Conservation (phyloP, 2,888 invertebrate genomes). For the Hyppa rectilinea region DNA sequence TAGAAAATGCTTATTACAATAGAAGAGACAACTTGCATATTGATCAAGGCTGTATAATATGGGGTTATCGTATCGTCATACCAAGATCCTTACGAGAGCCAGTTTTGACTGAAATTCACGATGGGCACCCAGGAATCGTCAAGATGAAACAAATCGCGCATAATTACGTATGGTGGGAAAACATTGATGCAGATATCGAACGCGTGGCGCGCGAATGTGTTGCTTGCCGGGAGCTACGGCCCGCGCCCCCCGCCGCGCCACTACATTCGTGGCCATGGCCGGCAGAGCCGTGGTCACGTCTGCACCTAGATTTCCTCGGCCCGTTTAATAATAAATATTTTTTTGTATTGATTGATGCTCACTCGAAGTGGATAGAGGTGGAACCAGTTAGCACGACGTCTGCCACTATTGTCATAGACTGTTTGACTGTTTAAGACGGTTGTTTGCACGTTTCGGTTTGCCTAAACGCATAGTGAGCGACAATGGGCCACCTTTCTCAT, state of each 20-base stretch:
- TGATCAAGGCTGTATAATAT: constrained; percentile 38
- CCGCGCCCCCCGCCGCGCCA: constrained; percentile 44
- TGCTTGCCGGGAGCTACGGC: constrained; percentile 23
- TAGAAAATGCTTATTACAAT: constrained; percentile 2
- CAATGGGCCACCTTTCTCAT: too few relatives aligned
- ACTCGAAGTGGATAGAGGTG: constrained; percentile 4
- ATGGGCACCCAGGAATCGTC: constrained; percentile 54
- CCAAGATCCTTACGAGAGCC: constrained; percentile 34
- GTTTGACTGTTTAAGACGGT: background rate
- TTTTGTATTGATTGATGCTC: constrained; percentile 1
- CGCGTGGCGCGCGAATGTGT: constrained; percentile 15
- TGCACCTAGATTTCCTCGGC: constrained; percentile 21
- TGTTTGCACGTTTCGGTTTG: too few relatives aligned
- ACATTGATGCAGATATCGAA: constrained; percentile 46
- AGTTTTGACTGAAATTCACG: constrained; percentile 55
- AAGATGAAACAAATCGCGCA: constrained; percentile 62
- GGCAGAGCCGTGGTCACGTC: constrained; percentile 29
- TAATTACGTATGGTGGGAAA: constrained; percentile 61
- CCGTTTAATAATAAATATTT: constrained; percentile 7
- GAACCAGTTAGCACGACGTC: background rate
- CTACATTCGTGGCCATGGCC: constrained; percentile 59
- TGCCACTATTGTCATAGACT: too few relatives aligned
- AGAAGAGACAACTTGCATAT: constrained; percentile 1
- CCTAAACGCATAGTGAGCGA: too few relatives aligned
- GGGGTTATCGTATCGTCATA: constrained; percentile 54